phyloP scores from a whole-genome alignment of 2,797 vertebrate genomes.

The Leptodactylus fallax region DNA sequence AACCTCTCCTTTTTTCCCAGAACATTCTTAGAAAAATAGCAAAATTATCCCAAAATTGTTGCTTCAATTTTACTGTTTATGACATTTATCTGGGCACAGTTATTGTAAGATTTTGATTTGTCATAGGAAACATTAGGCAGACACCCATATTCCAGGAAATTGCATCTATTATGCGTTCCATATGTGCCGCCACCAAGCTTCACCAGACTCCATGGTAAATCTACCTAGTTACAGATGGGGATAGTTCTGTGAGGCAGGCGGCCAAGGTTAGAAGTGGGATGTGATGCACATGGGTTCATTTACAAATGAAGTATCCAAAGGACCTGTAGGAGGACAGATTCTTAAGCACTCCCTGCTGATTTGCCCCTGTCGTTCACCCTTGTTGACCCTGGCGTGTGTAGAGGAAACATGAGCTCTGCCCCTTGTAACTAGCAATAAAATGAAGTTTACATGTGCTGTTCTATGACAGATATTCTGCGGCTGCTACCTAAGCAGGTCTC shows the following conservation, averaged over 20 bases:
- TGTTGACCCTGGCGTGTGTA: conserved; percentile 53
- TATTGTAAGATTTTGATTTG: background rate
- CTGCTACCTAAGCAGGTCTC: conserved; percentile 10
- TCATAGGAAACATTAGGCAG: background rate
- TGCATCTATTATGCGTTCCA: background rate
- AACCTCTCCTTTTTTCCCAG: too few relatives aligned
- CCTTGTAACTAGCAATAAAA: conserved; percentile 40
- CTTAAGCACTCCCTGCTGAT: conserved; percentile 36
- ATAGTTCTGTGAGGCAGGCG: background rate
- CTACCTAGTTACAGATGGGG: background rate
- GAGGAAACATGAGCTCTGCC: conserved; percentile 51
- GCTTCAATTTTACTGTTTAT: background rate
- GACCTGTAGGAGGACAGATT: conserved; percentile 17
- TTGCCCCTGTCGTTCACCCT: conserved; percentile 36
- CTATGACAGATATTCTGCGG: conserved; percentile 7
- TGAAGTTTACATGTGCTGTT: conserved; percentile 9
- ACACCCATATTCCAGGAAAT: background rate
- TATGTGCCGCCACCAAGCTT: background rate
- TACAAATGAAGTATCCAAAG: background rate
- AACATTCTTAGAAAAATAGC: background rate
- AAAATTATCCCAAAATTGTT: background rate
- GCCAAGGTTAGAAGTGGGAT: background rate
- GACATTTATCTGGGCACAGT: background rate
- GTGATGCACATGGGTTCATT: conserved; percentile 2
- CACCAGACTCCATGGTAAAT: background rate